These are phyloP conservation scores for Meloe dianella DNA, from an alignment of 2,888 invertebrate genomes.

Conservation along the genomic window DNA sequence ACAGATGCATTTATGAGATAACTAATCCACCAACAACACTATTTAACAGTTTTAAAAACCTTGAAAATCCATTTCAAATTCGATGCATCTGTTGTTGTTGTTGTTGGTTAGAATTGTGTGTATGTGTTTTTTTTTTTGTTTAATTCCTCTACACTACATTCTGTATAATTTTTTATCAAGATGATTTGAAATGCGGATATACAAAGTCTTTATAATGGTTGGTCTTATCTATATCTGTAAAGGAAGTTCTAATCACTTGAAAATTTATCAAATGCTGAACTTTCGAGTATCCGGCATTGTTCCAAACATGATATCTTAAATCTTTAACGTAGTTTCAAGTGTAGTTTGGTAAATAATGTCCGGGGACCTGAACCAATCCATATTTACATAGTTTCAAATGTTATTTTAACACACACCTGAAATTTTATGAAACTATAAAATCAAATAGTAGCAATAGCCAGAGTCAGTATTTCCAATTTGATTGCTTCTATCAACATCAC, in stretches of 20 bases:
- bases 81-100: conserved; percentile 26
- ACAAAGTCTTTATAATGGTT: conserved; percentile 34
- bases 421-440: conserved; percentile 1
- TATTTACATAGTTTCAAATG: conserved; percentile 16
- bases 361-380: conserved; percentile 22
- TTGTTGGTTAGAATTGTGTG: conserved; percentile 13
- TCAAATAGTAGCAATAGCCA: no score
- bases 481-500: no score
- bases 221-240: conserved; percentile 49
- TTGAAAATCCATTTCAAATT: conserved; percentile 36
- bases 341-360: conserved; percentile 30
- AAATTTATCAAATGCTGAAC: conserved; percentile 51
- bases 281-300: conserved; percentile 50
- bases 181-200: conserved; percentile 35
- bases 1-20: conserved; percentile 49
- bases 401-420: not conserved
- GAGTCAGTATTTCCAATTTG: no score
- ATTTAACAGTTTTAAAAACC: conserved; percentile 25
- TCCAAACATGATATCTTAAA: conserved; percentile 40
- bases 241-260: conserved; percentile 52
- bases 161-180: conserved; percentile 25
- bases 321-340: conserved; percentile 35
- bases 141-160: not conserved
- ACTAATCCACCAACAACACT: conserved; percentile 24
- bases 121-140: not conserved